These are phyloP conservation scores for Panurus biarmicus DNA, from an alignment of 2,113 vertebrate genomes.

Conservation along the genomic window DNA sequence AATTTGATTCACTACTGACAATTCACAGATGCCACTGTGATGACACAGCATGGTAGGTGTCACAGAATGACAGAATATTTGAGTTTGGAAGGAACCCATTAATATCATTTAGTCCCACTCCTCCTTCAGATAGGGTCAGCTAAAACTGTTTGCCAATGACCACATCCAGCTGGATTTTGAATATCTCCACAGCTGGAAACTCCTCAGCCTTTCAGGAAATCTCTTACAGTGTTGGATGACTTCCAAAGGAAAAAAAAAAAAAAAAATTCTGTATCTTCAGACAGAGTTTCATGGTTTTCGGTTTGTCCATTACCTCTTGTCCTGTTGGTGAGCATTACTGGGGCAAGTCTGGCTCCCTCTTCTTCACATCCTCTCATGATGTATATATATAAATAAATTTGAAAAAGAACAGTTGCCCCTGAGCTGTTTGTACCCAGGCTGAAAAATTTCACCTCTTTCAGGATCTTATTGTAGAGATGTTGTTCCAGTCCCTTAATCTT, in stretches of 20 bases:
- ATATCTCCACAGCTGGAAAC: neutral
- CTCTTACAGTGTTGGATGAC: neutral
- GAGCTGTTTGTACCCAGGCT: neutral
- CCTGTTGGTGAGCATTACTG: neutral
- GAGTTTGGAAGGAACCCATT: neutral
- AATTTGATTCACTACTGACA: neutral
- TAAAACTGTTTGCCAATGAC: neutral
- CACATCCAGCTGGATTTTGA: neutral
- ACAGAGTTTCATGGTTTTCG: neutral
- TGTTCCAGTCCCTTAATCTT: neutral
- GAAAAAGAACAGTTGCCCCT: neutral
- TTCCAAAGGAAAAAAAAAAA: neutral
- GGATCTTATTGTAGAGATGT: neutral
- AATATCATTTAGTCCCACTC: neutral
- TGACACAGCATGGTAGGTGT: neutral
- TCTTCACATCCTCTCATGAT: neutral
- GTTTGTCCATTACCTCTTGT: neutral
- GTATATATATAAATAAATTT: neutral
- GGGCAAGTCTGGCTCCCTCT: neutral
- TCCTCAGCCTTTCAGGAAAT: neutral
- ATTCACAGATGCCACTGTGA: neutral
- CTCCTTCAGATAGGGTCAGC: neutral
- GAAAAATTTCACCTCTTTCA: neutral
- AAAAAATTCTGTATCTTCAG: neutral
- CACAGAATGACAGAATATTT: neutral